phyloP scores from a whole-genome alignment of 2,797 vertebrate genomes.

The Semotilus atromaculatus region DNA sequence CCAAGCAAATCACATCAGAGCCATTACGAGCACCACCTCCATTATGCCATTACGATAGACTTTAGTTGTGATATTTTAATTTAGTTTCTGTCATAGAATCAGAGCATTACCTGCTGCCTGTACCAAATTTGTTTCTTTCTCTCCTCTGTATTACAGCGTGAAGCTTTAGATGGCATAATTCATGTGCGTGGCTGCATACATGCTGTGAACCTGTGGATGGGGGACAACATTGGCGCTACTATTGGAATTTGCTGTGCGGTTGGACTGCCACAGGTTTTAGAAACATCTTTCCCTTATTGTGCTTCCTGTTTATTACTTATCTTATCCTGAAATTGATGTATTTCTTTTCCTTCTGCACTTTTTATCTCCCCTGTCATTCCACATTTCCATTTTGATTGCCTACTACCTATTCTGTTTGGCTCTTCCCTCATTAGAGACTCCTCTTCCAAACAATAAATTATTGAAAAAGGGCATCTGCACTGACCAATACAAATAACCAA shows the following conservation, averaged over 20 bases:
- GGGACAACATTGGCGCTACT: conserved; percentile 86
- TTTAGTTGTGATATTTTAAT: neutral
- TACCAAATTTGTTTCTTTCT: neutral
- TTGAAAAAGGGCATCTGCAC: conserved; percentile 27
- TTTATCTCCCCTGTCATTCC: conserved; percentile 1
- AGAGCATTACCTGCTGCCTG: neutral
- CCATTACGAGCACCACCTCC: conserved; percentile 34
- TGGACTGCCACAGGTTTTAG: conserved; percentile 87
- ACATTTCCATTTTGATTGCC: conserved; percentile 58
- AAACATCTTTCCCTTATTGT: neutral
- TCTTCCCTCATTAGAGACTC: conserved; percentile 37
- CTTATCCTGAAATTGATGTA: neutral
- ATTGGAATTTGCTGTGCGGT: conserved; percentile 83
- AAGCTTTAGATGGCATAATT: conserved; percentile 80
- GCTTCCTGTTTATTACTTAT: neutral
- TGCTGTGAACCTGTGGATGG: conserved; percentile 90
- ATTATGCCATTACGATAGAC: conserved; percentile 31
- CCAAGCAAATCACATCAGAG: conserved; percentile 19
- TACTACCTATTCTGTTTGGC: conserved; percentile 20
- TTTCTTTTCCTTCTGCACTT: neutral
- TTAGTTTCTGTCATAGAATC: neutral
- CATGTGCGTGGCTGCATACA: conserved; percentile 91
- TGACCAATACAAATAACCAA: conserved; percentile 22
- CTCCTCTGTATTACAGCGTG: conserved; percentile 71
- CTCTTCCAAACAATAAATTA: conserved; percentile 32